A percentile compares a stretch with the other conserved stretches of the same genome.
These are phyloP conservation scores for Neocrepidodera transversa DNA, from an alignment of 2,888 invertebrate genomes.

Conservation along the genomic window DNA sequence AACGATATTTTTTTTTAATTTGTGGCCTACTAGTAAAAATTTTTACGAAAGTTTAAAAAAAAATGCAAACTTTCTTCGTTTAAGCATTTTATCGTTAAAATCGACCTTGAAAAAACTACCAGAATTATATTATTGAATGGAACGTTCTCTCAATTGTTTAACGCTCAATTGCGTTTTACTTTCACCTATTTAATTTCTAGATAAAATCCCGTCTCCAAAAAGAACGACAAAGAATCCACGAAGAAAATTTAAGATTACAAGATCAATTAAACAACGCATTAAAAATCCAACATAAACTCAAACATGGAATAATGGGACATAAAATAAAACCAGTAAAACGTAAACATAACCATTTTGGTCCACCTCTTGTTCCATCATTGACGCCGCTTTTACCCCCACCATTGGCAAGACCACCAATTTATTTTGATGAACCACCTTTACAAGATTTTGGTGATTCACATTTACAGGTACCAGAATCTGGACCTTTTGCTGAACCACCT, in stretches of 20 bases:
- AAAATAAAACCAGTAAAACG: slow-evolving; percentile 33
- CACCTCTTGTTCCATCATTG: slow-evolving; percentile 5
- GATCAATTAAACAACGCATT: slow-evolving; percentile 57
- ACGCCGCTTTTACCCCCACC: slow-evolving; percentile 14
- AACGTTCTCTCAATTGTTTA: not conserved
- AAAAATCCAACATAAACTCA: slow-evolving; percentile 57
- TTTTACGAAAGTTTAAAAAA: too few relatives aligned
- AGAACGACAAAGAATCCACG: slow-evolving; percentile 55
- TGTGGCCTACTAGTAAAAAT: too few relatives aligned
- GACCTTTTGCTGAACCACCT: slow-evolving; percentile 21
- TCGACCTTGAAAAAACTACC: not conserved
- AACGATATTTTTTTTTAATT: too few relatives aligned
- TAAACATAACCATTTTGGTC: slow-evolving; percentile 10
- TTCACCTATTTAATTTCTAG: slow-evolving; percentile 47
- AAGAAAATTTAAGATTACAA: slow-evolving; percentile 57
- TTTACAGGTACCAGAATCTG: slow-evolving; percentile 4
- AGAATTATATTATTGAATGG: not conserved
- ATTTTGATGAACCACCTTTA: slow-evolving; percentile 22
- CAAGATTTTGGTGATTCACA: not conserved
- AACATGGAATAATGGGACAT: slow-evolving; percentile 45
- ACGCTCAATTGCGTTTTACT: not conserved
- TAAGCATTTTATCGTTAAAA: too few relatives aligned
- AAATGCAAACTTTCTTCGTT: too few relatives aligned
- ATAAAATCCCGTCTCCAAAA: slow-evolving; percentile 57
- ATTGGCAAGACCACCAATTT: not conserved